Percentiles rank a stretch among this genome's conserved stretches.
phyloP scores from a whole-genome alignment of 1,140 invertebrate genomes.

The Microplitis mediator region DNA sequence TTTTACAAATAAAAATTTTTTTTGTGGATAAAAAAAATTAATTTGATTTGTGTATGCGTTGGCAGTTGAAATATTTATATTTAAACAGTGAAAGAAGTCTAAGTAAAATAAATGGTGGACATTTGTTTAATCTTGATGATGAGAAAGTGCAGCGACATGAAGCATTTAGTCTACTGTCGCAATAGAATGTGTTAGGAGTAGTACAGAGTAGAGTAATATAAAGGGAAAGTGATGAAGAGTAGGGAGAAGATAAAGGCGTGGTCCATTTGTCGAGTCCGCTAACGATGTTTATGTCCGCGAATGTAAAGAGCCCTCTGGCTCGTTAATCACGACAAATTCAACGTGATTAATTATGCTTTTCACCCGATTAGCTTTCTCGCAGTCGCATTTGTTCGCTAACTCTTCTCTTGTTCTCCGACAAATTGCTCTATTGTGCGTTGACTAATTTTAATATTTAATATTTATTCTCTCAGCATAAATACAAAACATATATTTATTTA shows the following conservation, averaged over 20 bases:
- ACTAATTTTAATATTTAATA: background rate
- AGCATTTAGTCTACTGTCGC: too few relatives aligned
- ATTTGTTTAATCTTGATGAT: too few relatives aligned
- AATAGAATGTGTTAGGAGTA: background rate
- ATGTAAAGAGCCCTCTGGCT: slow-evolving; percentile 31
- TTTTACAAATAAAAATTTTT: too few relatives aligned
- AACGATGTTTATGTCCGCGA: slow-evolving; percentile 42
- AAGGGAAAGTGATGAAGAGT: background rate
- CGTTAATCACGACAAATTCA: slow-evolving; percentile 53
- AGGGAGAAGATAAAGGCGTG: slow-evolving; percentile 16
- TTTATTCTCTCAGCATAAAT: too few relatives aligned
- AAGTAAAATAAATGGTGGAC: too few relatives aligned
- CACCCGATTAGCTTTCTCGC: slow-evolving; percentile 46
- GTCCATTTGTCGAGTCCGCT: slow-evolving; percentile 41
- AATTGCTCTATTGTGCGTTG: background rate
- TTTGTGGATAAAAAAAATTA: too few relatives aligned
- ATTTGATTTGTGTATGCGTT: too few relatives aligned
- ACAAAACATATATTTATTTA: too few relatives aligned
- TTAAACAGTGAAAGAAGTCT: too few relatives aligned
- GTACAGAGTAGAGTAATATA: background rate
- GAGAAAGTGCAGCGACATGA: too few relatives aligned
- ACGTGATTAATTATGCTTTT: slow-evolving; percentile 54
- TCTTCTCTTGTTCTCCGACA: background rate
- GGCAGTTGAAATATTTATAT: too few relatives aligned
- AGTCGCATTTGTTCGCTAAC: slow-evolving; percentile 11